Evolutionary conservation across 2,113 vertebrate species (phyloP).

Genomic region (Spilogale gracilis): DNA sequence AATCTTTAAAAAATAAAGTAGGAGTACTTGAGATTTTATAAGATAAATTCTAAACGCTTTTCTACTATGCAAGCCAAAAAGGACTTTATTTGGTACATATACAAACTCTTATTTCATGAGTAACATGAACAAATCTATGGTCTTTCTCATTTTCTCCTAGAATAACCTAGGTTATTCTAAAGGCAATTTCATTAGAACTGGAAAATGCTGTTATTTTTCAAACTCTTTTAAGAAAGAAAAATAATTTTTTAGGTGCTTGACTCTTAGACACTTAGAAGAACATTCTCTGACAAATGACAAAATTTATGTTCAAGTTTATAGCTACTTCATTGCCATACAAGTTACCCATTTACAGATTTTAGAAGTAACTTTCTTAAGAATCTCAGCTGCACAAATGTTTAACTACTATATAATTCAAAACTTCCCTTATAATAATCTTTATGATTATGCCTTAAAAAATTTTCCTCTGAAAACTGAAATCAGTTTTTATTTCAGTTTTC

Average conservation of each 20-base stretch:
- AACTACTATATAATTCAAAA: constrained; percentile 29
- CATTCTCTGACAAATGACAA: neutral
- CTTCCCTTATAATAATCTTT: neutral
- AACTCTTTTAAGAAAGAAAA: neutral
- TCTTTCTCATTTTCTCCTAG: constrained; percentile 35
- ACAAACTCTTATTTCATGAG: neutral
- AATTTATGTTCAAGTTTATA: neutral
- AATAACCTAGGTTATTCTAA: neutral
- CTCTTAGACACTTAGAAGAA: constrained; percentile 1
- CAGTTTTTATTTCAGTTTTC: neutral
- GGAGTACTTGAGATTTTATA: neutral
- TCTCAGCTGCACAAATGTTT: neutral
- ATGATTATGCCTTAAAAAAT: neutral
- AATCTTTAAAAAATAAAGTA: neutral
- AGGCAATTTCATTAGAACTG: neutral
- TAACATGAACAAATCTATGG: constrained; percentile 16
- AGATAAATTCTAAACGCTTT: neutral
- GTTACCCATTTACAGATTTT: neutral
- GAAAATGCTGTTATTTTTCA: constrained; percentile 11
- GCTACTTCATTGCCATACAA: neutral
- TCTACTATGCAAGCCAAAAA: neutral
- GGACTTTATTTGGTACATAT: constrained; percentile 10
- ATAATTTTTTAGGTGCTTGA: neutral
- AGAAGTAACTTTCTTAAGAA: neutral
- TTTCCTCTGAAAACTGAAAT: constrained; percentile 2